phyloP scores from a whole-genome alignment of 1,140 invertebrate genomes.

The Halyomorpha halys region DNA sequence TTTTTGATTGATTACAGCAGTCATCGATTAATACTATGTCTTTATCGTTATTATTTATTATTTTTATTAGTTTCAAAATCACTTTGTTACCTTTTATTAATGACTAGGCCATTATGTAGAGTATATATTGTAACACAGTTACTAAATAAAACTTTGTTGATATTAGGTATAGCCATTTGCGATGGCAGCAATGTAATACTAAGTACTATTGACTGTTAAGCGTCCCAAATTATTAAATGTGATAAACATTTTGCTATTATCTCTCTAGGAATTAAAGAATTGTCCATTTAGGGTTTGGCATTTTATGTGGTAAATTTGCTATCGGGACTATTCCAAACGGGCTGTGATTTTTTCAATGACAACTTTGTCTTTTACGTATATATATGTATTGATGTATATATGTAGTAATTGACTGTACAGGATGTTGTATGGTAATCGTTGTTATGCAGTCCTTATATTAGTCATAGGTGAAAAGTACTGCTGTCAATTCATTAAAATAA shows the following conservation, averaged over 20 bases:
- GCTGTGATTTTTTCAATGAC: slow-evolving; percentile 30
- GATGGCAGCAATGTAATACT: slow-evolving; percentile 13
- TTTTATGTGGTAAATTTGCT: slow-evolving; percentile 24
- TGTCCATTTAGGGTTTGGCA: slow-evolving; percentile 26
- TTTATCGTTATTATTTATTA: slow-evolving; percentile 12
- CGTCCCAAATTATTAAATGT: slow-evolving; percentile 22
- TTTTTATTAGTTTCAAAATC: slow-evolving; percentile 17
- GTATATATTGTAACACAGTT: slow-evolving; percentile 18
- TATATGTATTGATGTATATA: slow-evolving; percentile 26
- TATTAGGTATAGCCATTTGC: slow-evolving; percentile 4
- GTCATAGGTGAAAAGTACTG: slow-evolving; percentile 25
- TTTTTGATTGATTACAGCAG: slow-evolving; percentile 8
- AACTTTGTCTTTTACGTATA: slow-evolving; percentile 27
- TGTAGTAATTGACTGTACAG: slow-evolving; percentile 29
- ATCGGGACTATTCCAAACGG: slow-evolving; percentile 29
- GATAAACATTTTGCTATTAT: slow-evolving; percentile 29
- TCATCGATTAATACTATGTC: slow-evolving; percentile 1
- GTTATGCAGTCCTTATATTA: slow-evolving; percentile 26
- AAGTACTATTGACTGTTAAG: slow-evolving; percentile 26
- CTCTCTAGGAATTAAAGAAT: slow-evolving; percentile 27
- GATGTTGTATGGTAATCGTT: slow-evolving; percentile 26
- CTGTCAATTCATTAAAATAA: slow-evolving; percentile 23
- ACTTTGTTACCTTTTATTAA: slow-evolving; percentile 19
- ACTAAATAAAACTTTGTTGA: slow-evolving; percentile 16
- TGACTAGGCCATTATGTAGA: slow-evolving; percentile 17